Evolutionary conservation across 2,888 invertebrate genomes (phyloP).

Genomic region (Acanthosepion pharaonis): DNA sequence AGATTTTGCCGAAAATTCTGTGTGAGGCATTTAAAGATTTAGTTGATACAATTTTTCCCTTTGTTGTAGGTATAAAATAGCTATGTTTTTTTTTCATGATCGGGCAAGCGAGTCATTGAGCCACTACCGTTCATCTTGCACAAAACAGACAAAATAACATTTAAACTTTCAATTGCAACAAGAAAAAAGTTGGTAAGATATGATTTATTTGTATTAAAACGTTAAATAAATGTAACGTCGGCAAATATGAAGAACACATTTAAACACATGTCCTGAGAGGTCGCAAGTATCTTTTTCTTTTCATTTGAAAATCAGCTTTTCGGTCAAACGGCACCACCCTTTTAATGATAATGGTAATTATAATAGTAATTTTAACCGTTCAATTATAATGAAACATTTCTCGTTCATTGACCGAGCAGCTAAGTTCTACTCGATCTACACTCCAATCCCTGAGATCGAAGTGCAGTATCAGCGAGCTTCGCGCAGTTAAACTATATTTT

Average conservation of each 20-base stretch:
- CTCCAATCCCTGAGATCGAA: too few species aligned
- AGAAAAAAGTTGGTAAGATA: background rate
- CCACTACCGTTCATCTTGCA: background rate
- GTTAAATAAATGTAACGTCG: too few species aligned
- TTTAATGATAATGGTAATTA: too few species aligned
- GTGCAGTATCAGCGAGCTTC: too few species aligned
- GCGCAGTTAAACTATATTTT: too few species aligned
- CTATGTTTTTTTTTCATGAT: background rate
- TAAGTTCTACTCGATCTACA: too few species aligned
- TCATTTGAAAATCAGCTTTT: background rate
- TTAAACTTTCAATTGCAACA: background rate
- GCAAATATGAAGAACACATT: background rate
- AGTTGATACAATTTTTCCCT: background rate
- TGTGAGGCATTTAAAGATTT: background rate
- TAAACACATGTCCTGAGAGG: background rate
- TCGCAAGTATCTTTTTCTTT: background rate
- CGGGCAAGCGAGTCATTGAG: background rate
- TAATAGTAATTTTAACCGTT: too few species aligned
- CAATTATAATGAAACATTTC: too few species aligned
- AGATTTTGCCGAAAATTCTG: background rate
- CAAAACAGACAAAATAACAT: background rate
- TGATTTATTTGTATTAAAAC: too few species aligned
- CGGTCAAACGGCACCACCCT: too few species aligned
- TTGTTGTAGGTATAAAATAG: background rate
- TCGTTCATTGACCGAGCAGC: too few species aligned